Conservation (phyloP, 2,797 vertebrate species). For the Pantherophis vulpinus region DNA sequence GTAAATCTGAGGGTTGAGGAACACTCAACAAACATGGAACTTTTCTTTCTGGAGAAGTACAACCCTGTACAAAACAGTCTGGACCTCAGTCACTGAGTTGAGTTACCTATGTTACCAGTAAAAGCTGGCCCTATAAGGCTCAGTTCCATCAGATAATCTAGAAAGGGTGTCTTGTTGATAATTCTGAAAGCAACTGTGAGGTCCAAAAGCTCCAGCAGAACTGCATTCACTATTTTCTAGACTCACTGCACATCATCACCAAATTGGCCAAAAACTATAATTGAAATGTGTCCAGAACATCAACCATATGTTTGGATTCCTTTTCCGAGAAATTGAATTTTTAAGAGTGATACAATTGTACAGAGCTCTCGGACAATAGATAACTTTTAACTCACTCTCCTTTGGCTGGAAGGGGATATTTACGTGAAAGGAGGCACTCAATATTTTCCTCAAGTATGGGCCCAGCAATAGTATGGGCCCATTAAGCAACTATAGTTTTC, state of each 20-base stretch:
- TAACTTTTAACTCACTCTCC: neutral
- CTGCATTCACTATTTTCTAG: neutral
- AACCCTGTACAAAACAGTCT: neutral
- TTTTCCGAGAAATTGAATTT: neutral
- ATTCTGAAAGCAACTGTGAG: neutral
- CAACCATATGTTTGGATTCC: neutral
- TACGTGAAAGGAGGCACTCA: neutral
- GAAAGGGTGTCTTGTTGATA: neutral
- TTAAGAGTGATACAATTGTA: neutral
- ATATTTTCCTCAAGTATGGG: neutral
- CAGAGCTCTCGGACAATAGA: neutral
- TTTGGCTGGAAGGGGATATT: neutral
- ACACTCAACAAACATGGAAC: neutral
- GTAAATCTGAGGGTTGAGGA: neutral
- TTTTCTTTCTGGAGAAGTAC: neutral
- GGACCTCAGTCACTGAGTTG: neutral
- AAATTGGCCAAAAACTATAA: neutral
- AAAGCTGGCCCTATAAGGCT: neutral
- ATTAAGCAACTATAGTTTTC: neutral
- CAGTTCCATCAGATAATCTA: neutral
- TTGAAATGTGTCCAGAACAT: neutral
- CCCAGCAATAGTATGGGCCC: neutral
- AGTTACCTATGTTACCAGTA: neutral
- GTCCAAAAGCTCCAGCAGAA: neutral
- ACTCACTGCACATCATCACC: neutral